Base-by-base conservation (phyloP, 2,113 vertebrate genomes). In the Hyla sarda region DNA sequence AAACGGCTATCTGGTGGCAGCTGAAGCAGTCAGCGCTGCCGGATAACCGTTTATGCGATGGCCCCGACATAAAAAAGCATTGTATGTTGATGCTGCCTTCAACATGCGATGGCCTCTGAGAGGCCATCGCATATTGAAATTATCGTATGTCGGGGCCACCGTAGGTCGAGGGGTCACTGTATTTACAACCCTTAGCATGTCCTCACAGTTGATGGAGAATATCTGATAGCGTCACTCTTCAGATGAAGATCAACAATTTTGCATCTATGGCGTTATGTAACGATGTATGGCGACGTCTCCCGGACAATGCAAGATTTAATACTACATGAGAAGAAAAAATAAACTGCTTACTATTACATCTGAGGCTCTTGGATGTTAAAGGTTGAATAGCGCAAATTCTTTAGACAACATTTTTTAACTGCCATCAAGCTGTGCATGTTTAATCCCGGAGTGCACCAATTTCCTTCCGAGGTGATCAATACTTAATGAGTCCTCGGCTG, bases 391-490 rank as follows among this genome's bases (percentile, higher is more conserved):
- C 17, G 37, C 56, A 81, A 62, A 81, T 81, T 37, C 30, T 62
- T 25, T 19, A 41, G 34, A n/a, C 56, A 60, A 58, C 77, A 32
- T 62, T 60, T 62, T 45, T 25, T 80, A 80, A 80, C 77, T 50
- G 56, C 78, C 52, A 65, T 81, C 56, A 81, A 65, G 78, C 78
- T 81, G 78, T 62, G 78, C 78, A 65, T 84, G 82, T 47, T 74
- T 84, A 86, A 86, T 86, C 76, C 62, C 76, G 80, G 34, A 86
- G 76, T 47, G 77, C 71, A 74, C 77, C 67, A 47, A 74, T 87
- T 62, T 87, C 77, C 67, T 82, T 87, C 48, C 54, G 13, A 19
- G 78, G 28, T 80, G 74, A 82, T 87, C 77, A 87, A 87, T 87
- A 87, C 78, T 74, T 73, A 54, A 87, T 81, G 77, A 87, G 77